A percentile compares a stretch with the other conserved stretches of the same genome.
Evolutionary conservation across 2,797 vertebrate genomes (phyloP).

Genomic region (Acanthiza pusilla): DNA sequence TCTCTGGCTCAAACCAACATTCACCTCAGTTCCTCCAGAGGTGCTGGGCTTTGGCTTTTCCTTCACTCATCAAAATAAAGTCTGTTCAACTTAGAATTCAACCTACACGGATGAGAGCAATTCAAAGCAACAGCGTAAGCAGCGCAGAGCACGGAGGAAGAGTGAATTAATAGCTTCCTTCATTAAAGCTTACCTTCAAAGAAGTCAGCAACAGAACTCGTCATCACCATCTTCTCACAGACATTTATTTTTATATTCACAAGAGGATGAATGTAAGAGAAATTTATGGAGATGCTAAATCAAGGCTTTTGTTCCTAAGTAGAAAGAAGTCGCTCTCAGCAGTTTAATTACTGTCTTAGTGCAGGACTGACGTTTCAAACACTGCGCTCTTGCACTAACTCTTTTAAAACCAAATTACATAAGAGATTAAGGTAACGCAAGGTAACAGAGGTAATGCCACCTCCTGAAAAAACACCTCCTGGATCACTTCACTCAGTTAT

Average conservation of each 20-base stretch:
- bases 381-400: background rate
- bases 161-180: conserved; percentile 29
- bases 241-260: conserved; percentile 39
- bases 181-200: conserved; percentile 49
- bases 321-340: background rate
- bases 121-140: conserved; percentile 12
- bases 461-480: background rate
- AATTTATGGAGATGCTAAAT: conserved; percentile 25
- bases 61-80: background rate
- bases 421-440: background rate
- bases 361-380: background rate
- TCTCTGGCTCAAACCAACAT: background rate
- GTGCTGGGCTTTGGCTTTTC: background rate
- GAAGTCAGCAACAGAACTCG: background rate
- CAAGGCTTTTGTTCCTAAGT: conserved; percentile 31
- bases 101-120: conserved; percentile 7
- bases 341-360: background rate
- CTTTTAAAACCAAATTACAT: background rate
- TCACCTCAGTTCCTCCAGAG: background rate
- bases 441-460: background rate
- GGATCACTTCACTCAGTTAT: background rate
- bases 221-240: conserved; percentile 1
- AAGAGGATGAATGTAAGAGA: background rate
- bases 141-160: background rate
- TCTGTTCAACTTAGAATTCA: background rate